phyloP scores from a whole-genome alignment of 2,113 vertebrate species.

The Petromus typicus region DNA sequence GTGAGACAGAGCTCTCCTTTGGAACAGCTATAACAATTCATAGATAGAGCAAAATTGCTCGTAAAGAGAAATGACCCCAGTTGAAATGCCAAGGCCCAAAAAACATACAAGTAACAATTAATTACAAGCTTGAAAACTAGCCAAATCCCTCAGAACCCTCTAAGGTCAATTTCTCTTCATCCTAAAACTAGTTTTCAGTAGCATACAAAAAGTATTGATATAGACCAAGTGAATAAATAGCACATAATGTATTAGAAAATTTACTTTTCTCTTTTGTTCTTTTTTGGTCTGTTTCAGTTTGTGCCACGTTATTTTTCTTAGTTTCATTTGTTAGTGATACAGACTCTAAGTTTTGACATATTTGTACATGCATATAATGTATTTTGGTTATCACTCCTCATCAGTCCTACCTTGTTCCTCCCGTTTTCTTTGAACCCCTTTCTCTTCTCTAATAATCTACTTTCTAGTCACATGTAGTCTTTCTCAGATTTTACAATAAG shows the following conservation, averaged over 20 bases:
- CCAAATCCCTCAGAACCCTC: background rate
- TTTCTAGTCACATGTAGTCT: background rate
- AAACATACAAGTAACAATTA: conserved; percentile 28
- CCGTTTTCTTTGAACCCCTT: background rate
- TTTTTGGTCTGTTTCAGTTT: background rate
- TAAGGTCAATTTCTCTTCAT: conserved; percentile 30
- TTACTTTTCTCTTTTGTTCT: background rate
- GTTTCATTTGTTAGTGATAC: background rate
- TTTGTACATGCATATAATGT: background rate
- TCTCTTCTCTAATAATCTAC: background rate
- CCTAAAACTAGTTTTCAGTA: conserved; percentile 31
- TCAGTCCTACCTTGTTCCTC: too few relatives aligned
- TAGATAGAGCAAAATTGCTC: conserved; percentile 1
- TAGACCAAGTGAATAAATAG: background rate
- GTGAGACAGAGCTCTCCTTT: background rate
- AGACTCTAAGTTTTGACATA: background rate
- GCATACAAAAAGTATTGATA: background rate
- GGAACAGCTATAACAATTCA: background rate
- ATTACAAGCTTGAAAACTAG: background rate
- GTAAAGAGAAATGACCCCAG: background rate
- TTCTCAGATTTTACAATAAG: background rate
- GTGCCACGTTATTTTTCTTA: background rate
- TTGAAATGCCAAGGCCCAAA: background rate
- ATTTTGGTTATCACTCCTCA: background rate
- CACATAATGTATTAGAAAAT: background rate